A percentile compares a stretch with the other conserved stretches of the same genome.
Evolutionary conservation across 2,888 invertebrate genomes (phyloP).

Genomic region (Deilephila elpenor): DNA sequence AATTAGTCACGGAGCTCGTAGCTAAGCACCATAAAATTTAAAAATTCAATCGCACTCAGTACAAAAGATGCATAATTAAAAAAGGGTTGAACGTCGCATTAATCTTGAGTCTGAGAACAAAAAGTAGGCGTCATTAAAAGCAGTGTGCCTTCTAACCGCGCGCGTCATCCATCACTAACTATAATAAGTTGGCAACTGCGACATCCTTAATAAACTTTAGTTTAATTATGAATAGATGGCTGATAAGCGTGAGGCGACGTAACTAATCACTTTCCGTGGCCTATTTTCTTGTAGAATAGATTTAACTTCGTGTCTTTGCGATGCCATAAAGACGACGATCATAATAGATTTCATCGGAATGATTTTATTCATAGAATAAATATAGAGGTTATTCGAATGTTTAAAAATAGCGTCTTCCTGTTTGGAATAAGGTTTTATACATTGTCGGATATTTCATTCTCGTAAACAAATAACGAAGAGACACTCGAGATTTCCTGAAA

Average conservation of each 20-base stretch:
- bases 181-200: slow-evolving; percentile 38
- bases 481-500: slow-evolving; percentile 55
- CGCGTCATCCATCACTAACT: slow-evolving; percentile 58
- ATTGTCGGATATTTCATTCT: slow-evolving; percentile 2
- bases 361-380: too few species aligned
- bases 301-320: slow-evolving; percentile 32
- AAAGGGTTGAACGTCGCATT: slow-evolving; percentile 65
- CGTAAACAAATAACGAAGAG: slow-evolving; percentile 46
- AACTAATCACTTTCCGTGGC: background rate
- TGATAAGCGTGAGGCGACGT: slow-evolving; percentile 1
- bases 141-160: slow-evolving; percentile 41
- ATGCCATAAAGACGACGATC: slow-evolving; percentile 29
- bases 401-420: background rate
- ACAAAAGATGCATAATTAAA: slow-evolving; percentile 69
- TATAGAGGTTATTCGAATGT: too few species aligned
- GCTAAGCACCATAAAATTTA: slow-evolving; percentile 48
- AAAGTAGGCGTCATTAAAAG: slow-evolving; percentile 62
- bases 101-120: slow-evolving; percentile 62
- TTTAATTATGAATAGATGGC: slow-evolving; percentile 27
- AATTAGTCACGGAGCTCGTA: background rate
- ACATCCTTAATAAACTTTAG: slow-evolving; percentile 24
- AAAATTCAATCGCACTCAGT: slow-evolving; percentile 48
- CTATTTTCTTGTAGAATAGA: slow-evolving; percentile 20
- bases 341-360: too few species aligned
- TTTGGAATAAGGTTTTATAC: background rate